Base-by-base conservation (phyloP, 2,797 vertebrate species). In the Acanthurus leucopareius region DNA sequence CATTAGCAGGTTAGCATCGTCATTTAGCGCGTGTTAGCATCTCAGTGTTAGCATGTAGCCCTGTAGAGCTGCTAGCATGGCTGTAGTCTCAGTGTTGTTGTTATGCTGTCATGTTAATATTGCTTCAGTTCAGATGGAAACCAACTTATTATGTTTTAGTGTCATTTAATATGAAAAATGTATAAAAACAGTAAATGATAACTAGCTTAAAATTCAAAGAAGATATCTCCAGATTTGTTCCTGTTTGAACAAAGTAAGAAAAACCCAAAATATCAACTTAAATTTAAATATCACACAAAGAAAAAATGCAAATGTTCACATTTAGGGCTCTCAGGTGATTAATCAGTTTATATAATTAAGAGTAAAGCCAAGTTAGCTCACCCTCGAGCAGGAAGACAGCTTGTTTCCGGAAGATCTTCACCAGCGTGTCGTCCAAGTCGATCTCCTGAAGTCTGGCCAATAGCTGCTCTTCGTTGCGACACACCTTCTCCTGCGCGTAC, bases 401-500 rank as follows among this genome's bases (percentile, higher is more conserved):
- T 96, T 99, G 97, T 85, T 97, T 97, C 92, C 96, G 95, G 93
- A 99, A 97, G 94, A 98, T 97, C 92, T 97, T 97, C 93, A 98
- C 96, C 90, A 97, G 89, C 67, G 91, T 91, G 88, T 97, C 96
- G 82, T 97, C 96, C 69, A 97, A 89, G 68, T 97, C 94, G 66
- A 98, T 94, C 92, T 99, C 97, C 84, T 97, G 97, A 61, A 99
- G 97, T 83, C 95, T 97, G 88, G 96, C 96, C 92, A 99, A 93
- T 70, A 99, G 96, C 87, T 98, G 97, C 88, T 98, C 97, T 89
- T 99, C 97, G 49, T 97, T 97, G 86, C 97, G 97, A 91, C 97
- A 97, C 87, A 98, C 96, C 73, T 98, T 99, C 94, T 99, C 97
- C 93, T 98, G 97, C 82, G 97, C 97, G 67, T 98, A 98, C 8